phyloP scores from a whole-genome alignment of 2,113 vertebrate genomes.

The Coturnix japonica region DNA sequence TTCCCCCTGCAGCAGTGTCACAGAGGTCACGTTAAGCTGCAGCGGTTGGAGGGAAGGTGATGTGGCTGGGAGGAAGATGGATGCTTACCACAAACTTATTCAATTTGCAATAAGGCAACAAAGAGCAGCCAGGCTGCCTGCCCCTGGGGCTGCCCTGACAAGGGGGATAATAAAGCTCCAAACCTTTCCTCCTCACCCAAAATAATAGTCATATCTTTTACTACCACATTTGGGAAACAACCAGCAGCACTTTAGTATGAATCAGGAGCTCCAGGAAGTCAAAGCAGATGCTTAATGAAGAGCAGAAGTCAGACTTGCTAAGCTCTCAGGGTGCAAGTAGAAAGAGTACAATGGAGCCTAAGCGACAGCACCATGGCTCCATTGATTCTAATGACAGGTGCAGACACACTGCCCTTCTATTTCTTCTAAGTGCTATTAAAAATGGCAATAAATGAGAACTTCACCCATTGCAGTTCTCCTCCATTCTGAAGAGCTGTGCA shows the following conservation, averaged over 20 bases:
- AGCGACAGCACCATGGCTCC: background rate
- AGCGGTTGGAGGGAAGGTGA: background rate
- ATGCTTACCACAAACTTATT: background rate
- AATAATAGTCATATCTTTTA: background rate
- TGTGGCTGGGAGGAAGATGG: background rate
- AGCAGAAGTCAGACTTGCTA: background rate
- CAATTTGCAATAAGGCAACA: background rate
- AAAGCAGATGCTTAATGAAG: background rate
- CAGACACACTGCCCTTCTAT: rapidly evolving
- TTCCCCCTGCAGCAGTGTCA: background rate
- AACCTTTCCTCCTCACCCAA: background rate
- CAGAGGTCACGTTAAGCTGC: background rate
- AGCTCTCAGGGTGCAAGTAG: background rate
- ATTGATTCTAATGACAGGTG: background rate
- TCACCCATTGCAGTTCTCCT: background rate
- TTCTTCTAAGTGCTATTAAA: background rate
- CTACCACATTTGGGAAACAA: background rate
- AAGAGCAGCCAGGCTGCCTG: background rate
- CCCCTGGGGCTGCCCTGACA: background rate
- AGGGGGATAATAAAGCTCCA: background rate
- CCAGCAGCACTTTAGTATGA: background rate
- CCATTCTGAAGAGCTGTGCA: background rate
- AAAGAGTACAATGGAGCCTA: background rate
- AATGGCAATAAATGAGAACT: background rate
- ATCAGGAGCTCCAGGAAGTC: background rate